These are phyloP conservation scores for Chitala chitala DNA, from an alignment of 2,113 vertebrate genomes.

Conservation along the genomic window DNA sequence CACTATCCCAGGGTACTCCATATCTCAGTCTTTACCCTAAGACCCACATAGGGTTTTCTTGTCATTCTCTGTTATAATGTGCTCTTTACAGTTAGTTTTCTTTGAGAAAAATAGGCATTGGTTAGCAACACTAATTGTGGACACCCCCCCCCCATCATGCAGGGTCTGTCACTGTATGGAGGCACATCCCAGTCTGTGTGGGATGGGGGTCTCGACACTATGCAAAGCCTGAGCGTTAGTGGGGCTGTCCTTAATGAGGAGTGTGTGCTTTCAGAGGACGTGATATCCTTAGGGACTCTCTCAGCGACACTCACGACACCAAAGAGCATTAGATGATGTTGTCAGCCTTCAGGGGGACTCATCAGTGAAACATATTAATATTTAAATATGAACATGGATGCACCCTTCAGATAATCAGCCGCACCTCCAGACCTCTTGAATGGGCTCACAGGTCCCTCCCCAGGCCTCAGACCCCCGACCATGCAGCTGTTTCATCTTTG, in stretches of 20 bases:
- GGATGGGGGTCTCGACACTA: no score
- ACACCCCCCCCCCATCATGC: no score
- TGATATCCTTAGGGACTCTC: no score
- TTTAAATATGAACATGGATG: constrained; percentile 60
- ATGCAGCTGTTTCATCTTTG: constrained; percentile 65
- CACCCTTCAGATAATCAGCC: constrained; percentile 15
- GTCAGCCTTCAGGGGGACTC: not conserved
- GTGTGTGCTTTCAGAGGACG: constrained; percentile 42
- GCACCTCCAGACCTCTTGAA: constrained; percentile 22
- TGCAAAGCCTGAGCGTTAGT: constrained; percentile 29
- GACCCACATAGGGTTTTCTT: no score
- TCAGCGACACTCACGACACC: not conserved
- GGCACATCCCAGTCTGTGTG: no score
- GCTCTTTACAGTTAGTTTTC: no score
- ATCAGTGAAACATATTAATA: constrained; percentile 54
- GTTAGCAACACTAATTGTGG: no score
- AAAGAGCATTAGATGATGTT: constrained; percentile 45
- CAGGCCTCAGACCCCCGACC: constrained; percentile 41
- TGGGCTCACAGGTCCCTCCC: constrained; percentile 12
- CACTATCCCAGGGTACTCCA: no score
- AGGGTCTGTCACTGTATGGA: no score
- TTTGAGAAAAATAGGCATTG: no score
- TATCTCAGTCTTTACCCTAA: no score
- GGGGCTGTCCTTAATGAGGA: constrained; percentile 60
- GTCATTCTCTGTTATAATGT: no score